phyloP scores from a whole-genome alignment of 2,797 vertebrate genomes.

The Chaetodon trifasciatus region DNA sequence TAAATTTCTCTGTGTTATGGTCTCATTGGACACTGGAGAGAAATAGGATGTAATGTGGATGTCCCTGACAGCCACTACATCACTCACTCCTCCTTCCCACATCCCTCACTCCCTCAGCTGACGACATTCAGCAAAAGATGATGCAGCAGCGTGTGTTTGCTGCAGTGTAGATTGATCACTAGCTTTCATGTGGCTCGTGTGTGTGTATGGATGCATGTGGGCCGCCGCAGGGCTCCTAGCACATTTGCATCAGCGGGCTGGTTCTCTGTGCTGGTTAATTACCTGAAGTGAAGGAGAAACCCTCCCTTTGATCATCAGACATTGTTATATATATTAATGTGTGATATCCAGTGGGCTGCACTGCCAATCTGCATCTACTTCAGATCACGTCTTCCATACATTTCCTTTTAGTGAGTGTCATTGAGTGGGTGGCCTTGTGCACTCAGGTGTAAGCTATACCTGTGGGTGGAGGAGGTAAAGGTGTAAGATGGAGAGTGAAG shows the following conservation, averaged over 20 bases:
- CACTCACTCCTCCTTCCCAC: conserved; percentile 42
- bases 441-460: conserved; percentile 1
- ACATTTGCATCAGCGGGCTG: conserved; percentile 24
- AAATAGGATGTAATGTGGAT: conserved; percentile 59
- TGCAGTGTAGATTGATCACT: conserved; percentile 36
- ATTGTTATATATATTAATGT: conserved; percentile 2
- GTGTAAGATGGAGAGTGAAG: not conserved
- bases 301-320: conserved; percentile 23
- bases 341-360: conserved; percentile 1
- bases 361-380: not conserved
- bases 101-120: conserved; percentile 47
- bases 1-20: conserved; percentile 46
- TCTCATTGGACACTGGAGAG: conserved; percentile 55
- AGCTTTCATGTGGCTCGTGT: conserved; percentile 28
- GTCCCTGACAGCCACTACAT: conserved; percentile 64
- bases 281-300: conserved; percentile 41
- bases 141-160: conserved; percentile 43
- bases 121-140: conserved; percentile 54
- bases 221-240: not conserved
- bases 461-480: not conserved
- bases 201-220: not conserved
- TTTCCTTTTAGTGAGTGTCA: not conserved
- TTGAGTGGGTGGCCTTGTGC: not conserved
- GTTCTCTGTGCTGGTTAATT: conserved; percentile 41
- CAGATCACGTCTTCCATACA: not conserved